Percentiles rank a stretch among this genome's conserved stretches.
phyloP scores from a whole-genome alignment of 2,797 vertebrate species.

The Poecilia velifera region DNA sequence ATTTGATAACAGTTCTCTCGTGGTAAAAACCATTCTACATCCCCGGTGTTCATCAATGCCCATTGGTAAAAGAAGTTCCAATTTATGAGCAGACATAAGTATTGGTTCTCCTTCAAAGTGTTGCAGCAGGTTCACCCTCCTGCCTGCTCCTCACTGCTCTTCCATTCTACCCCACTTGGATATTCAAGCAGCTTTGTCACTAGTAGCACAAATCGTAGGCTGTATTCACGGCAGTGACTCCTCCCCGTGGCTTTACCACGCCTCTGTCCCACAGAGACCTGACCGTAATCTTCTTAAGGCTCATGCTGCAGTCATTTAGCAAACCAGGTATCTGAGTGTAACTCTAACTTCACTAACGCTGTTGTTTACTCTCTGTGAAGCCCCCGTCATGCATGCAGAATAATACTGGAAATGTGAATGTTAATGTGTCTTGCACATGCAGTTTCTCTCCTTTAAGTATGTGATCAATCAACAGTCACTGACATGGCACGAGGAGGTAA shows the following conservation, averaged over 20 bases:
- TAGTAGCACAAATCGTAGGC: constrained; percentile 69
- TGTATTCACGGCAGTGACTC: constrained; percentile 68
- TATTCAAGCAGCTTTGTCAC: constrained; percentile 64
- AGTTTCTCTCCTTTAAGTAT: not conserved
- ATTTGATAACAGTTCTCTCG: constrained; percentile 28
- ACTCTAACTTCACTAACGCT: constrained; percentile 66
- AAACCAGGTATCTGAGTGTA: constrained; percentile 61
- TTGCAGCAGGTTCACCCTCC: constrained; percentile 42
- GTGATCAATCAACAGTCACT: not conserved
- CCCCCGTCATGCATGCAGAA: constrained; percentile 34
- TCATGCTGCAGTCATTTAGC: constrained; percentile 67
- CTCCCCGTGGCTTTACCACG: constrained; percentile 65
- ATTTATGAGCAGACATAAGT: constrained; percentile 22
- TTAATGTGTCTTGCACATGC: constrained; percentile 12
- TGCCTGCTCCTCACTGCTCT: constrained; percentile 28
- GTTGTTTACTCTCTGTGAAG: constrained; percentile 66
- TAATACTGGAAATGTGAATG: constrained; percentile 22
- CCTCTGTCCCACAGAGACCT: constrained; percentile 71
- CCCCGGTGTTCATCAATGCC: constrained; percentile 10
- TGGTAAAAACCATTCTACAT: constrained; percentile 19
- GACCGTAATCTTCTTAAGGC: constrained; percentile 90
- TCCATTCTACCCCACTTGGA: constrained; percentile 69
- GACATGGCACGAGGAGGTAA: not conserved
- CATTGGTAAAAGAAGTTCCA: constrained; percentile 19
- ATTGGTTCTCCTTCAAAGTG: constrained; percentile 17